Conservation (phyloP, 2,888 invertebrate species). For the Acanthosepion esculentum region DNA sequence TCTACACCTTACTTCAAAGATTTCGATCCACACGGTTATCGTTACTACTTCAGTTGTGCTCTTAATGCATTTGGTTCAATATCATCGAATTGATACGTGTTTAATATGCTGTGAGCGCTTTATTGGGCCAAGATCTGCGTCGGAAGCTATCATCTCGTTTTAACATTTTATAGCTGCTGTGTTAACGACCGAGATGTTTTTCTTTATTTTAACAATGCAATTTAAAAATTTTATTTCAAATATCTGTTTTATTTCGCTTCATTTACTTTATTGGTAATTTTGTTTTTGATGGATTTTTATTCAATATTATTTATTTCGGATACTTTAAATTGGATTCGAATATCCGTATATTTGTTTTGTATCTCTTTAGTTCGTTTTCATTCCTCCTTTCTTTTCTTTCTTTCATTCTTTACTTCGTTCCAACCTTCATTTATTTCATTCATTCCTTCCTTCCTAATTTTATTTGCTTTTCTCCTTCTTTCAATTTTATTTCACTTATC, state of each 20-base stretch:
- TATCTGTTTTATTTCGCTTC: background rate
- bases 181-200: background rate
- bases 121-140: background rate
- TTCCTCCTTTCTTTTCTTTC: too few relatives aligned
- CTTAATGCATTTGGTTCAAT: background rate
- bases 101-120: background rate
- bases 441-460: too few relatives aligned
- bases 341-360: too few relatives aligned
- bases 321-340: too few relatives aligned
- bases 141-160: background rate
- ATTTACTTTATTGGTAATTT: background rate
- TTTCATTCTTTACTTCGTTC: too few relatives aligned
- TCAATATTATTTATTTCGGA: too few relatives aligned
- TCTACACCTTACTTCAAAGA: background rate
- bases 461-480: too few relatives aligned
- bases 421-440: too few relatives aligned
- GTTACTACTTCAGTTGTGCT: background rate
- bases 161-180: background rate
- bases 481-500: too few relatives aligned
- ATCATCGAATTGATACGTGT: conserved; percentile 15
- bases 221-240: background rate
- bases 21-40: background rate
- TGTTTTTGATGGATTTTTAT: too few relatives aligned
- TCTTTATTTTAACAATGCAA: background rate
- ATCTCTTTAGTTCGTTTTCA: too few relatives aligned